A percentile compares a stretch with the other conserved stretches of the same genome.
Evolutionary conservation across 2,888 invertebrate species (phyloP).

Genomic region (Drosophila siamana): DNA sequence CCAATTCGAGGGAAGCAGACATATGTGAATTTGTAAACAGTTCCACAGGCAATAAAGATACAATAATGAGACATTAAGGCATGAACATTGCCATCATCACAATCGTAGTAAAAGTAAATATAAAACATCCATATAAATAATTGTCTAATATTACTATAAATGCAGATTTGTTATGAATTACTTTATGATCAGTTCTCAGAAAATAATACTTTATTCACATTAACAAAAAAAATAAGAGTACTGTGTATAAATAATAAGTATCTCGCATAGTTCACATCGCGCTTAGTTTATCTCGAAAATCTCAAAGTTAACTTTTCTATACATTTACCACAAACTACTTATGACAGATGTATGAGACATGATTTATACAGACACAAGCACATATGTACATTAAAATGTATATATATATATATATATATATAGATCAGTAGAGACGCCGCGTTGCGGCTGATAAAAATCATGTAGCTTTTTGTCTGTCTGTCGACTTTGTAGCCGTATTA

Average conservation of each 20-base stretch:
- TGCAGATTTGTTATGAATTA: too few relatives aligned
- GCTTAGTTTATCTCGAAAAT: conserved; percentile 46
- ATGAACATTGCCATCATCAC: neutral
- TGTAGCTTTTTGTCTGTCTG: conserved; percentile 44
- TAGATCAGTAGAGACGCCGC: conserved; percentile 33
- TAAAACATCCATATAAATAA: too few relatives aligned
- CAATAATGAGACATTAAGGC: neutral
- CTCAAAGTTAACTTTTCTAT: conserved; percentile 45
- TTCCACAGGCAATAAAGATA: neutral
- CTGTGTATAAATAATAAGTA: neutral
- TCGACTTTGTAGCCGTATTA: conserved; percentile 16
- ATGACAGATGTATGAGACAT: conserved; percentile 66
- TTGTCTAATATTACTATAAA: too few relatives aligned
- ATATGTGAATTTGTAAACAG: conserved; percentile 4
- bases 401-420: conserved; percentile 19
- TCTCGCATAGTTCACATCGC: conserved; percentile 20
- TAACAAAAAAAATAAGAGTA: neutral
- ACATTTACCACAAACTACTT: conserved; percentile 47
- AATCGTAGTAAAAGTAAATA: too few relatives aligned
- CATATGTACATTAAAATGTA: neutral
- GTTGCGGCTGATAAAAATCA: conserved; percentile 79
- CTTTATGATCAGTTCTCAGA: too few relatives aligned
- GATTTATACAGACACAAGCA: conserved; percentile 57
- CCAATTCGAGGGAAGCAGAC: neutral
- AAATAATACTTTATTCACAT: too few relatives aligned